phyloP scores from a whole-genome alignment of 2,888 invertebrate species.

The Patella pellucida region DNA sequence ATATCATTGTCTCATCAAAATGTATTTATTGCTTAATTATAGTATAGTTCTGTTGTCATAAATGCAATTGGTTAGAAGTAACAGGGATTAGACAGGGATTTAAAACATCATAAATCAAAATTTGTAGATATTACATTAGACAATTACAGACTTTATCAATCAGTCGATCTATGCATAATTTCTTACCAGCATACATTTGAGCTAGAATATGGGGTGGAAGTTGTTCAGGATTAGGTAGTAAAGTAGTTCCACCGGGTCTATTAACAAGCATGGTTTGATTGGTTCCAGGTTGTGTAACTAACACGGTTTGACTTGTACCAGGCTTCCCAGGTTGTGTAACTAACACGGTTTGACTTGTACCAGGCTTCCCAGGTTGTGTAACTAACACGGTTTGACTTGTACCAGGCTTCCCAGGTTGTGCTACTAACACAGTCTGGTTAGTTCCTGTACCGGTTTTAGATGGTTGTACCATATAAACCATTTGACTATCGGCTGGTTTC shows the following conservation, averaged over 20 bases:
- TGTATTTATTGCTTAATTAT: too few species aligned
- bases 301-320: neutral
- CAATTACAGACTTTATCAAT: neutral
- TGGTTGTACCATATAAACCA: constrained; percentile 1
- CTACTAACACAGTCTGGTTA: neutral
- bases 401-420: constrained; percentile 14
- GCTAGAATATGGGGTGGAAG: constrained; percentile 60
- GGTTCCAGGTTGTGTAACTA: constrained; percentile 23
- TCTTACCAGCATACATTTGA: constrained; percentile 63
- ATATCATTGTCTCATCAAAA: too few species aligned
- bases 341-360: neutral
- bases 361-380: neutral
- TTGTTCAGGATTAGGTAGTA: constrained; percentile 49
- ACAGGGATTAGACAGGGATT: too few species aligned
- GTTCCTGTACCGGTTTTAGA: constrained; percentile 11
- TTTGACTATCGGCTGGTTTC: neutral
- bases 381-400: constrained; percentile 13
- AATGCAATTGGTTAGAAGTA: too few species aligned
- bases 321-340: neutral
- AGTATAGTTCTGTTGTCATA: too few species aligned
- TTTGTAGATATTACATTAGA: too few species aligned
- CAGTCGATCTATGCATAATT: neutral
- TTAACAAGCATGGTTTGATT: constrained; percentile 28
- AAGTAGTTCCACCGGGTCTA: constrained; percentile 30
- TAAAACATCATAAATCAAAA: too few species aligned